Conservation (phyloP, 2,113 vertebrate species). For the Aythya baeri region DNA sequence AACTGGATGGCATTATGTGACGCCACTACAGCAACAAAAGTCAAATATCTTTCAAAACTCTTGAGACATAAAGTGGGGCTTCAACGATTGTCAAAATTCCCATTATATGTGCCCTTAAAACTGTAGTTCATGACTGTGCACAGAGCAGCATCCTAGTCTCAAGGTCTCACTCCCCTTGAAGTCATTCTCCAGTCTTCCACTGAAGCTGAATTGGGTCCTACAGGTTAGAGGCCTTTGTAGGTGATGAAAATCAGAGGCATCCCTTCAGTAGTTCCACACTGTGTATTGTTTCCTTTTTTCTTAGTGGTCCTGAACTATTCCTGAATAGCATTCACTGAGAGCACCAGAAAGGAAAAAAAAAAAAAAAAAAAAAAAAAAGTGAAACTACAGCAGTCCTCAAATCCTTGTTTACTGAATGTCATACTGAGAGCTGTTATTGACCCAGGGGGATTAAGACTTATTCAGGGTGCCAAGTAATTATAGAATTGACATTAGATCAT, state of each 20-base stretch:
- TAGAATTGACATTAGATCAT: slow-evolving; percentile 73
- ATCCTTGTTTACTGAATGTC: slow-evolving; percentile 65
- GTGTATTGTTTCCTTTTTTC: not conserved
- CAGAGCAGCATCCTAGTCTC: not conserved
- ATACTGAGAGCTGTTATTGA: slow-evolving; percentile 69
- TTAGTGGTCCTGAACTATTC: not conserved
- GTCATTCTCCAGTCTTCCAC: not conserved
- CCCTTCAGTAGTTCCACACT: not conserved
- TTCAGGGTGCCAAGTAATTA: slow-evolving; percentile 75
- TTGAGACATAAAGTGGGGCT: not conserved
- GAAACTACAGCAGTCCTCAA: slow-evolving; percentile 38
- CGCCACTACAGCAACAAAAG: not conserved
- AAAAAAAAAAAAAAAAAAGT: not conserved
- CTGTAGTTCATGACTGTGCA: not conserved
- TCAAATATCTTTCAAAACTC: not conserved
- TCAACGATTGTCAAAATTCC: not conserved
- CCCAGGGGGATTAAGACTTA: slow-evolving; percentile 66
- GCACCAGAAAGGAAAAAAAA: not conserved
- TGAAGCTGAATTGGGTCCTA: not conserved
- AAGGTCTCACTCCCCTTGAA: not conserved
- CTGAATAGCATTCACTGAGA: not conserved
- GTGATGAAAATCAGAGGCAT: not conserved
- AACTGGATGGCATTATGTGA: not conserved
- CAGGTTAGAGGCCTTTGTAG: not conserved
- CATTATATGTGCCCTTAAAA: not conserved